Percentiles rank a stretch among this genome's conserved stretches.
phyloP scores from a whole-genome alignment of 2,888 invertebrate genomes.

The Omphaloscelis lunosa region DNA sequence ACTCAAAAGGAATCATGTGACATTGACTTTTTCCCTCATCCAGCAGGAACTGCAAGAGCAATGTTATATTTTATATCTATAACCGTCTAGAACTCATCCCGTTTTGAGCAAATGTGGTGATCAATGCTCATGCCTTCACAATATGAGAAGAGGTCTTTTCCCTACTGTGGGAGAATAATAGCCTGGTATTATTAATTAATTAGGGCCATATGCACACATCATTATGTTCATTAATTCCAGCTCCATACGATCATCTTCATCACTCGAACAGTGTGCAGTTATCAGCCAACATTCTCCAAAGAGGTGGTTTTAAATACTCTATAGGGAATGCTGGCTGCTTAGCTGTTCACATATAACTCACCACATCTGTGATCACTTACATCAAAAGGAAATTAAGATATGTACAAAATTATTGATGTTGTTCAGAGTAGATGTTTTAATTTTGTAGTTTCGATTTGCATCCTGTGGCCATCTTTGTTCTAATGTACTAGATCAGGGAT shows the following conservation, averaged over 20 bases:
- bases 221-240: slow-evolving; percentile 25
- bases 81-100: no score
- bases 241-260: slow-evolving; percentile 9
- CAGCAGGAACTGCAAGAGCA: not conserved
- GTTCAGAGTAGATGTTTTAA: slow-evolving; percentile 5
- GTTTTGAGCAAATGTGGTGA: not conserved
- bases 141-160: not conserved
- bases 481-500: not conserved
- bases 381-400: slow-evolving; percentile 24
- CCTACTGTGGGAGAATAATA: not conserved
- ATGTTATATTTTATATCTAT: not conserved
- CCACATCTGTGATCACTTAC: slow-evolving; percentile 17
- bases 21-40: not conserved
- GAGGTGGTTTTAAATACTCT: slow-evolving; percentile 19
- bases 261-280: slow-evolving; percentile 10
- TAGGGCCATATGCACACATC: not conserved
- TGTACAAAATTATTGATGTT: slow-evolving; percentile 5
- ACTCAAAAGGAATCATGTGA: not conserved
- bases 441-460: slow-evolving; percentile 11
- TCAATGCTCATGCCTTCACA: not conserved
- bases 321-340: slow-evolving; percentile 4
- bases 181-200: no score
- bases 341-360: slow-evolving; percentile 20
- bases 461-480: not conserved
- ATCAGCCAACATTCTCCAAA: slow-evolving; percentile 28